Evolutionary conservation across 2,888 invertebrate genomes (phyloP).

Genomic region (Drosophila ezoana): DNA sequence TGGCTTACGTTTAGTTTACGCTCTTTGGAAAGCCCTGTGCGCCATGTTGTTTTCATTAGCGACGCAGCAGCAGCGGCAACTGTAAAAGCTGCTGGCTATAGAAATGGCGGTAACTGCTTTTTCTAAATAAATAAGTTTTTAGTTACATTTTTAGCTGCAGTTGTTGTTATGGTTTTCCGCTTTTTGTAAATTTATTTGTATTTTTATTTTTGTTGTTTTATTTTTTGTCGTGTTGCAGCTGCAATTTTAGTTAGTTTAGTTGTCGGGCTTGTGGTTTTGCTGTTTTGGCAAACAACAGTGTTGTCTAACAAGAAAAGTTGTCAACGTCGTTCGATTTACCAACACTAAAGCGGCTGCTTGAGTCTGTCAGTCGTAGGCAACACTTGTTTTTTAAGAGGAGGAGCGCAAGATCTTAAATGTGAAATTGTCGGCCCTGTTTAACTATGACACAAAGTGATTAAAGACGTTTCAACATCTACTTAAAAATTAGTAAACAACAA

Average conservation of each 20-base stretch:
- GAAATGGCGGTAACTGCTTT: slow-evolving; percentile 57
- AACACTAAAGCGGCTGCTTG: slow-evolving; percentile 17
- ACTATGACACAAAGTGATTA: slow-evolving; percentile 26
- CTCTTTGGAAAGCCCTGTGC: slow-evolving; percentile 52
- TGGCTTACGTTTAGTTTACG: slow-evolving; percentile 78
- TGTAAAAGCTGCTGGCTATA: slow-evolving; percentile 44
- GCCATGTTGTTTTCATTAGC: slow-evolving; percentile 78
- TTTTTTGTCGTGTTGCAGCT: slow-evolving; percentile 30
- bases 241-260: slow-evolving; percentile 51
- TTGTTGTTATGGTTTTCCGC: slow-evolving; percentile 32
- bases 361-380: slow-evolving; percentile 8
- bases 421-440: slow-evolving; percentile 27
- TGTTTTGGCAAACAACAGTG: slow-evolving; percentile 44
- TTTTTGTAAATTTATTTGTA: slow-evolving; percentile 9
- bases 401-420: slow-evolving; percentile 1
- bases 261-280: slow-evolving; percentile 56
- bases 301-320: slow-evolving; percentile 46
- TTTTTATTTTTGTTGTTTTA: background rate
- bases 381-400: background rate
- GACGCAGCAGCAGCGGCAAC: slow-evolving; percentile 33
- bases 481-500: slow-evolving; percentile 34
- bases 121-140: slow-evolving; percentile 75
- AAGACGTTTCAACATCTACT: slow-evolving; percentile 40
- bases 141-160: slow-evolving; percentile 26
- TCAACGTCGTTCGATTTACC: slow-evolving; percentile 30